A percentile compares a stretch with the other conserved stretches of the same genome.
These are phyloP conservation scores for Perdix hodgsoniae DNA, from an alignment of 2,797 vertebrate species.

Conservation along the genomic window DNA sequence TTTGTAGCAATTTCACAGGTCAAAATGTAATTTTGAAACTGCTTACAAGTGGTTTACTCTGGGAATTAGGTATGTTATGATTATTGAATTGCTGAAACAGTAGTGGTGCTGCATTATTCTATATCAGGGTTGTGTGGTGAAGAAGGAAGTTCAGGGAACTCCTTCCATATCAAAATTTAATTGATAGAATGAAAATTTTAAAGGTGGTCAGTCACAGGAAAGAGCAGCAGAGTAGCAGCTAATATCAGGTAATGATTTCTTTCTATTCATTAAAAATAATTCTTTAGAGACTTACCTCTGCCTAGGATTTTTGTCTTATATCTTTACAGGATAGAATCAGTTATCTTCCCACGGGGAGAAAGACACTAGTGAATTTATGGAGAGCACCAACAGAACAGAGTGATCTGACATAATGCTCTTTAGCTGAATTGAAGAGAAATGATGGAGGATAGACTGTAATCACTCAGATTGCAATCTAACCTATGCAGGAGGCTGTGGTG, in stretches of 20 bases:
- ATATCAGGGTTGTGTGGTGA: neutral
- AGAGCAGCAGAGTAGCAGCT: neutral
- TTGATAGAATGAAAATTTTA: neutral
- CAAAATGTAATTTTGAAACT: neutral
- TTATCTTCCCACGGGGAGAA: neutral
- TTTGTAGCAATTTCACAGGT: neutral
- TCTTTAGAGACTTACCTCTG: neutral
- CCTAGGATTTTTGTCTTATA: neutral
- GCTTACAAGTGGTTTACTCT: neutral
- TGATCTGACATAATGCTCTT: neutral
- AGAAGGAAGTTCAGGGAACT: neutral
- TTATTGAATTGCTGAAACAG: neutral
- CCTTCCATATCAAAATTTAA: neutral
- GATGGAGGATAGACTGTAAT: neutral
- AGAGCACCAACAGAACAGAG: neutral
- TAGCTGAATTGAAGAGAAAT: neutral
- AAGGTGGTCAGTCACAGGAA: fast-evolving
- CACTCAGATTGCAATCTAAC: neutral
- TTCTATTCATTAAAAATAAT: neutral
- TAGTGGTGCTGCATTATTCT: neutral
- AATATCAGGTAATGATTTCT: neutral
- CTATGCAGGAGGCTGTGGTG: neutral
- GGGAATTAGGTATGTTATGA: neutral
- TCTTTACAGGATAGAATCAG: neutral
- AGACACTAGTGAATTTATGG: neutral